Percentiles rank a stretch among this genome's conserved stretches.
These are phyloP conservation scores for Phenganax marumi DNA, from an alignment of 92 coral and sea anemone genomes.

Conservation along the genomic window DNA sequence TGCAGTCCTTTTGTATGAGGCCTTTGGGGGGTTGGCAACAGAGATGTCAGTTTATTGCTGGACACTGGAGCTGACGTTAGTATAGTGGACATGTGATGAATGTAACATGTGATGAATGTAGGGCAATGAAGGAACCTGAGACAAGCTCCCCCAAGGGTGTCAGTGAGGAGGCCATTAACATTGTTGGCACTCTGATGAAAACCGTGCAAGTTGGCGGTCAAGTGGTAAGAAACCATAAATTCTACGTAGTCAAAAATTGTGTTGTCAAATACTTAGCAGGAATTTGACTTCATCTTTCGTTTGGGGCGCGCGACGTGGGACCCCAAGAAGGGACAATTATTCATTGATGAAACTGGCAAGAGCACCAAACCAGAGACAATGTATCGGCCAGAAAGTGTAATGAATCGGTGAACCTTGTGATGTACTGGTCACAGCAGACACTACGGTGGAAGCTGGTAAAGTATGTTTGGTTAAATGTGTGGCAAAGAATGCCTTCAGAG, in stretches of 20 bases:
- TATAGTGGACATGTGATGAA: constrained; percentile 26
- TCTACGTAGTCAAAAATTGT: constrained; percentile 21
- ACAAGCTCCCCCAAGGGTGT: background rate
- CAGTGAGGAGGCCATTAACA: constrained; percentile 20
- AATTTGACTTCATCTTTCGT: constrained; percentile 27
- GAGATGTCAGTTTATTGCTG: background rate
- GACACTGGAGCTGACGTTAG: constrained; percentile 36
- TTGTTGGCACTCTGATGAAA: constrained; percentile 33
- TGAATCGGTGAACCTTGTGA: background rate
- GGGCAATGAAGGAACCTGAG: background rate
- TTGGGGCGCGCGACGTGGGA: constrained; percentile 35
- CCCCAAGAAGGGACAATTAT: constrained; percentile 22
- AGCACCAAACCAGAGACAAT: background rate
- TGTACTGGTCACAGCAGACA: background rate
- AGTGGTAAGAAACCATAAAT: constrained; percentile 28
- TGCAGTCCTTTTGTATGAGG: constrained; percentile 29
- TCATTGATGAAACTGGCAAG: constrained; percentile 15
- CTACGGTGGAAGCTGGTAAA: background rate
- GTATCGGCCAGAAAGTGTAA: background rate
- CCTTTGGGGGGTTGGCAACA: constrained; percentile 7
- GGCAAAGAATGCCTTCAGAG: constrained; percentile 1
- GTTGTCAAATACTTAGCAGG: constrained; percentile 38
- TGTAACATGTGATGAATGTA: constrained; percentile 11
- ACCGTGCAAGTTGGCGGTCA: constrained; percentile 20
- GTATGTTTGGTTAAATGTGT: constrained; percentile 4